These are phyloP conservation scores for Campoletis sonorensis DNA, from an alignment of 1,140 invertebrate species.

Conservation along the genomic window DNA sequence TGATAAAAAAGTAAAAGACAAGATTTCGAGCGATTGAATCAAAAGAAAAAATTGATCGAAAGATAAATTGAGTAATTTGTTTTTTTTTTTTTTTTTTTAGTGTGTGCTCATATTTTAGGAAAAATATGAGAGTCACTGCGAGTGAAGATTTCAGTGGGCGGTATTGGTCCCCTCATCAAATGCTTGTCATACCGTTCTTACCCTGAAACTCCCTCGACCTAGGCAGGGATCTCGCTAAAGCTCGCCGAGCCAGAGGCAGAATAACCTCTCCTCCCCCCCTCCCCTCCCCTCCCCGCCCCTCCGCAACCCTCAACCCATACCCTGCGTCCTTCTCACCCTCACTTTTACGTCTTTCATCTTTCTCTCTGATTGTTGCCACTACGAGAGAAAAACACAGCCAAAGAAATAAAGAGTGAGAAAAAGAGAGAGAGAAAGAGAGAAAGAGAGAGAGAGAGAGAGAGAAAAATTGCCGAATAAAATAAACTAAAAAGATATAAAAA, in stretches of 20 bases:
- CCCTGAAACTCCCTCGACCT: conserved; percentile 63
- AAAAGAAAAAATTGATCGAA: too few species aligned
- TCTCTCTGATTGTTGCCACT: not conserved
- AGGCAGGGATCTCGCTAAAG: conserved; percentile 32
- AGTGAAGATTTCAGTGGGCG: conserved; percentile 68
- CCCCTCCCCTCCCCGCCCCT: conserved; percentile 46
- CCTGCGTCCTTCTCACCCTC: not conserved
- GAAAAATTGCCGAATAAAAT: too few species aligned
- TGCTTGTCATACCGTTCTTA: conserved; percentile 75
- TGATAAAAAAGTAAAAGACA: too few species aligned
- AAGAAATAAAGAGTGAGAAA: too few species aligned
- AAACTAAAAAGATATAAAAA: too few species aligned
- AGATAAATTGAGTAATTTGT: not conserved
- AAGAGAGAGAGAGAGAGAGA: too few species aligned
- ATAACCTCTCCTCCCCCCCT: conserved; percentile 47
- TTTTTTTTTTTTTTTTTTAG: not conserved
- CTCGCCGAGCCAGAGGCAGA: conserved; percentile 16
- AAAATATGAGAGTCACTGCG: conserved; percentile 60
- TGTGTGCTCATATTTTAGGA: not conserved
- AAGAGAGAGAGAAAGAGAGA: not conserved
- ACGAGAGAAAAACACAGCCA: not conserved
- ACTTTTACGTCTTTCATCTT: not conserved
- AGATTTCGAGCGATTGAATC: too few species aligned
- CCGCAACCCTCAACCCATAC: not conserved
- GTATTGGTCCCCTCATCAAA: conserved; percentile 72